Conservation (phyloP, 2,113 vertebrate genomes). For the Protobothrops mucrosquamatus region DNA sequence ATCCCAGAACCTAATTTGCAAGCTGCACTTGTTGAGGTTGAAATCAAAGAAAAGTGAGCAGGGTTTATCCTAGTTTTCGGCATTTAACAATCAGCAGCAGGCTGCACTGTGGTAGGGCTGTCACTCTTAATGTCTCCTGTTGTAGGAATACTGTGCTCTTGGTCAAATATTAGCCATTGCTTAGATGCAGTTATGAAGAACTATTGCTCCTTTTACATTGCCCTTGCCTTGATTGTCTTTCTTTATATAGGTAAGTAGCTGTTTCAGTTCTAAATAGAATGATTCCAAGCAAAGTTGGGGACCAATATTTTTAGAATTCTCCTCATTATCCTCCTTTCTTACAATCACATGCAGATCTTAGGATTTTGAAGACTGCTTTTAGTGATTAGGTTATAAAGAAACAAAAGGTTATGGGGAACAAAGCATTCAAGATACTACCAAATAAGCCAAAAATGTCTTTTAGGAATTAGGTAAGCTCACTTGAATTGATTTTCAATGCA, state of each 20-base stretch:
- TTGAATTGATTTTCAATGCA: too few species aligned
- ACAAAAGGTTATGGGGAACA: too few species aligned
- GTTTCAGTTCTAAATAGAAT: background rate
- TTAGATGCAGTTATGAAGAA: background rate
- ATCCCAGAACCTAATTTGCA: background rate
- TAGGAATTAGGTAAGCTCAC: too few species aligned
- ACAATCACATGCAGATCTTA: background rate
- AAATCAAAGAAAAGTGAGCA: background rate
- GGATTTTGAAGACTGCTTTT: too few species aligned
- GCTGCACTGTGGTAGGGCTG: background rate
- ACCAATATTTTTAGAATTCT: too few species aligned
- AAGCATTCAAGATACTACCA: too few species aligned
- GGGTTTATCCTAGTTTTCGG: background rate
- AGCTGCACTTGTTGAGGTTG: background rate
- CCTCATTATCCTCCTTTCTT: background rate
- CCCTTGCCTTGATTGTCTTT: background rate
- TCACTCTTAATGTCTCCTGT: background rate
- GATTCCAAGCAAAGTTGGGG: background rate
- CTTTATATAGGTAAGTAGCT: background rate
- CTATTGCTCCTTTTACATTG: background rate
- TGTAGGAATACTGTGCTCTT: background rate
- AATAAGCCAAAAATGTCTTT: too few species aligned
- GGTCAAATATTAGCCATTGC: background rate
- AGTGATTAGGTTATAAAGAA: too few species aligned
- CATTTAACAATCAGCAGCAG: background rate